These are phyloP conservation scores for Melanotaenia trifasciata DNA, from an alignment of 2,797 vertebrate genomes.

Conservation along the genomic window DNA sequence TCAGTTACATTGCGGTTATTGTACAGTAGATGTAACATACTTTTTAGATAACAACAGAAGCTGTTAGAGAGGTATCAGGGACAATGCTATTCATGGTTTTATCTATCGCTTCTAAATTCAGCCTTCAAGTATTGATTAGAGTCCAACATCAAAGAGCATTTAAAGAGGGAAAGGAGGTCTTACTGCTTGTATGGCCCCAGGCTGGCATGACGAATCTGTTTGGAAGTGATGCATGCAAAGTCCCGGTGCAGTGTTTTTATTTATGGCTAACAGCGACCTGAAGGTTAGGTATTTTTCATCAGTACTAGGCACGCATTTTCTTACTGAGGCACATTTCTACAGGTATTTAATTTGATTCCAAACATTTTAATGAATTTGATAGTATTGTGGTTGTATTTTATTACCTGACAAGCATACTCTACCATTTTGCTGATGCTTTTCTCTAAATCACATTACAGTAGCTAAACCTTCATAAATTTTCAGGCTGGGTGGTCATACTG, in stretches of 20 bases:
- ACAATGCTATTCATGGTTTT: constrained; percentile 62
- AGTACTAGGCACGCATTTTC: constrained; percentile 27
- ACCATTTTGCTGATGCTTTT: constrained; percentile 30
- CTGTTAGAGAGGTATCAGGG: constrained; percentile 47
- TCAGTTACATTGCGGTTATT: constrained; percentile 5
- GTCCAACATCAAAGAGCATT: constrained; percentile 76
- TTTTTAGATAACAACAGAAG: constrained; percentile 30
- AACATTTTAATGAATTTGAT: constrained; percentile 33
- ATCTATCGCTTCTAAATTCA: constrained; percentile 77
- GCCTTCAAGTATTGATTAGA: constrained; percentile 81
- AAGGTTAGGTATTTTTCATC: constrained; percentile 57
- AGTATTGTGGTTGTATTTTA: constrained; percentile 19
- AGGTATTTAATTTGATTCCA: constrained; percentile 45
- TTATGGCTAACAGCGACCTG: constrained; percentile 62
- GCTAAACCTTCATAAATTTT: constrained; percentile 30
- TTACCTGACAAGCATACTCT: constrained; percentile 8
- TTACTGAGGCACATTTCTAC: constrained; percentile 32
- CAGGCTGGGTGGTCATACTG: constrained; percentile 17
- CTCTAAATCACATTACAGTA: constrained; percentile 18
- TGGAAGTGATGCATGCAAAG: constrained; percentile 71
- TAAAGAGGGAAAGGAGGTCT: constrained; percentile 72
- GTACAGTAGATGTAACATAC: constrained; percentile 15
- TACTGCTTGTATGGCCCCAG: constrained; percentile 69
- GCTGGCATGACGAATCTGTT: constrained; percentile 66
- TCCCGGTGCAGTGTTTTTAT: constrained; percentile 63